Evolutionary conservation across 2,888 invertebrate genomes (phyloP).

Genomic region (Invenusta paracnida): DNA sequence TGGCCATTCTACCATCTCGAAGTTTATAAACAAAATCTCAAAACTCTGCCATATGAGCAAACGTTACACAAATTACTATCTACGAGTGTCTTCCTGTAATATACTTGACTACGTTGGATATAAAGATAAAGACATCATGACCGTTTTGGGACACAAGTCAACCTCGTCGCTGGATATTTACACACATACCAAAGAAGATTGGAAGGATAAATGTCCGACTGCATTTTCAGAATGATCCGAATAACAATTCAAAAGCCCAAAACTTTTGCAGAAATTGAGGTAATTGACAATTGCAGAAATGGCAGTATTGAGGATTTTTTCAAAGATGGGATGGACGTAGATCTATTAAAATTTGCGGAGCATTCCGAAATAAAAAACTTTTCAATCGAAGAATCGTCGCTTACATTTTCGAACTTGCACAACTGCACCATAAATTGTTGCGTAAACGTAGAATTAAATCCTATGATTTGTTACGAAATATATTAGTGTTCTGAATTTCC

Average conservation of each 20-base stretch:
- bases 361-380: conserved; percentile 1
- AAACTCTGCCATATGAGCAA: not conserved
- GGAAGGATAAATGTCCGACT: not conserved
- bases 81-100: not conserved
- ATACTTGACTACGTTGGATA: not conserved
- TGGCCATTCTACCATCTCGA: not conserved
- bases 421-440: not conserved
- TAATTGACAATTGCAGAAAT: not conserved
- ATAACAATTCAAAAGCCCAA: not conserved
- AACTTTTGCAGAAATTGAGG: not conserved
- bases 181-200: not conserved
- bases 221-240: not conserved
- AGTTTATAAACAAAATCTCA: not conserved
- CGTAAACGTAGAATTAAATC: not conserved
- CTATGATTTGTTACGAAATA: not conserved
- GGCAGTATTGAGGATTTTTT: not conserved
- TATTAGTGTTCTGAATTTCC: not conserved
- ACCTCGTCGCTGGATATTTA: not conserved
- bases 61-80: not conserved
- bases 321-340: conserved; percentile 12
- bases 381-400: conserved; percentile 10
- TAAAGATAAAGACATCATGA: not conserved
- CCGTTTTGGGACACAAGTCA: not conserved
- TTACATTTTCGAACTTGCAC: not conserved
- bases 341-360: conserved; percentile 10